Evolutionary conservation across 37 sponge, comb jelly and placozoan genomes (phyloP).

Genomic region (Beroe ovata): DNA sequence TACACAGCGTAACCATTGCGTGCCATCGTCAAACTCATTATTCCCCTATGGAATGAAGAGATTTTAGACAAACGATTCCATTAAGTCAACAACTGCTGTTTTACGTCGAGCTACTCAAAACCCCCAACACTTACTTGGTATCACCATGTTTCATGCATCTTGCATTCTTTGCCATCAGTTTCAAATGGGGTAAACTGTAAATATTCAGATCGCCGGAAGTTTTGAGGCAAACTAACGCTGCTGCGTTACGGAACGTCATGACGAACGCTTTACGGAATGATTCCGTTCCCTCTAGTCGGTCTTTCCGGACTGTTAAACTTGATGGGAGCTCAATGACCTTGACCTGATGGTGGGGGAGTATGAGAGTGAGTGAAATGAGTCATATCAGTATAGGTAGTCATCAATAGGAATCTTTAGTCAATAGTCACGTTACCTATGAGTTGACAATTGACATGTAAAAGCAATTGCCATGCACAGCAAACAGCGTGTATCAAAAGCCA

Average conservation of each 20-base stretch:
- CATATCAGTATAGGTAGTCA: no score
- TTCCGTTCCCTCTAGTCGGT: conserved; percentile 13
- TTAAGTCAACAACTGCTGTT: background rate
- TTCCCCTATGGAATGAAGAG: conserved; percentile 1
- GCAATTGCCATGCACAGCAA: background rate
- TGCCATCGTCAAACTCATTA: conserved; percentile 40
- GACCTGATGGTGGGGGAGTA: background rate
- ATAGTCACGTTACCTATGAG: no score
- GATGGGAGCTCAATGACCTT: conserved; percentile 64
- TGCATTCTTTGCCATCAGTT: conserved; percentile 53
- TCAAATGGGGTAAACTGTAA: conserved; percentile 42
- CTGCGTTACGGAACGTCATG: conserved; percentile 46
- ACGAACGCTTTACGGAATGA: conserved; percentile 26
- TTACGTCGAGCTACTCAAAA: background rate
- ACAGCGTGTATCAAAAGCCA: no score
- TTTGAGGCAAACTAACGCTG: conserved; percentile 43
- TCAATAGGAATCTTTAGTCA: no score
- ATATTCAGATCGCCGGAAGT: conserved; percentile 46
- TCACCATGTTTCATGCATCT: background rate
- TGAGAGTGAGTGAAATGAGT: background rate
- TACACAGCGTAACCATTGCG: conserved; percentile 47
- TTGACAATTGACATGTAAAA: no score
- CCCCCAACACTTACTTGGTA: background rate
- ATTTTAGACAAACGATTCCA: background rate
- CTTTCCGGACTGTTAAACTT: conserved; percentile 40